phyloP scores from a whole-genome alignment of 2,888 invertebrate genomes.

The Callinectes sapidus region DNA sequence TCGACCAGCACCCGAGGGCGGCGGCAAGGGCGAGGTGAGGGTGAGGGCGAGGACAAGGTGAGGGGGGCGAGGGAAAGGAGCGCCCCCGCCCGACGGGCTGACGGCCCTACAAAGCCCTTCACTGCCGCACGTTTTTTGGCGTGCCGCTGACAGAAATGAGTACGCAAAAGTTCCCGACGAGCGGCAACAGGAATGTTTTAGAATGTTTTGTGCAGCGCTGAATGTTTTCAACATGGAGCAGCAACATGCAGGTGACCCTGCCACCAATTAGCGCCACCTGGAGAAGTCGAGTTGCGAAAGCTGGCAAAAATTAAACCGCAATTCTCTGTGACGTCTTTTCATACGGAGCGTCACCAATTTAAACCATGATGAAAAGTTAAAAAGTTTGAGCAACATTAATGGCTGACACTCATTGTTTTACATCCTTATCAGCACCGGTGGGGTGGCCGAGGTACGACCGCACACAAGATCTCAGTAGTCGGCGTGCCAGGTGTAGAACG shows the following conservation, averaged over 20 bases:
- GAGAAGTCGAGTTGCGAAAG: background rate
- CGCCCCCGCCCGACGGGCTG: background rate
- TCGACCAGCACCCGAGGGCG: slow-evolving; percentile 29
- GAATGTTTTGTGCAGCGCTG: background rate
- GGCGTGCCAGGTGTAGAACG: background rate
- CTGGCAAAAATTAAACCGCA: slow-evolving; percentile 6
- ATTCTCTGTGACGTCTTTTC: slow-evolving; percentile 49
- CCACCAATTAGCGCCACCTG: background rate
- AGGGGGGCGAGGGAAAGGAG: background rate
- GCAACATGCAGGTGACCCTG: background rate
- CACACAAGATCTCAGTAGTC: background rate
- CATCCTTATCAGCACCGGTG: slow-evolving; percentile 51
- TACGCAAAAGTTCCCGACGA: background rate
- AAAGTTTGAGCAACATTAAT: slow-evolving; percentile 66
- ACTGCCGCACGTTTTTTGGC: background rate
- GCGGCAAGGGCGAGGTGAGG: background rate
- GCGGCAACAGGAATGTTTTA: background rate
- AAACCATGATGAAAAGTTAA: slow-evolving; percentile 68
- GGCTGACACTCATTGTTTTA: slow-evolving; percentile 67
- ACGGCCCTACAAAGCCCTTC: slow-evolving; percentile 16
- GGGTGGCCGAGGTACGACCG: slow-evolving; percentile 45
- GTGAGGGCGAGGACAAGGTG: background rate
- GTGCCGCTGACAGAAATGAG: slow-evolving; percentile 4
- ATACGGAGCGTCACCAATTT: slow-evolving; percentile 61
- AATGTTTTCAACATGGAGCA: background rate